Evolutionary conservation across 2,113 vertebrate species (phyloP).

Genomic region (Barnardius zonarius): DNA sequence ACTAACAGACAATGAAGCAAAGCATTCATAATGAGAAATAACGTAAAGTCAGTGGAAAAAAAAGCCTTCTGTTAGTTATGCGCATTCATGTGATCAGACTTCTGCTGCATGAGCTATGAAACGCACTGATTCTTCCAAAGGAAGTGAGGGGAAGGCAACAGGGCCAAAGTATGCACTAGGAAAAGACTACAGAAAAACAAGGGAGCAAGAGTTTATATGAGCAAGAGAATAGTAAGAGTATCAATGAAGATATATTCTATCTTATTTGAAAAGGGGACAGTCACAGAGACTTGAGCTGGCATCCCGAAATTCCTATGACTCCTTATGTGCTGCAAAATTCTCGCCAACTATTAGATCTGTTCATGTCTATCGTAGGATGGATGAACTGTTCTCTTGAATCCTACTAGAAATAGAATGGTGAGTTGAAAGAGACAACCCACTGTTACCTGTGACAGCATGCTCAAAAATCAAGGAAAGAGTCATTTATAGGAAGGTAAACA

Average conservation of each 20-base stretch:
- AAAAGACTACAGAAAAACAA: background rate
- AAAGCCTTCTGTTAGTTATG: background rate
- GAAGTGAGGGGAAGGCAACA: background rate
- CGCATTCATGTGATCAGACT: background rate
- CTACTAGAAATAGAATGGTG: background rate
- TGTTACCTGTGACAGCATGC: background rate
- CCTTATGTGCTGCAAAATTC: background rate
- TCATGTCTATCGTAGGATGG: background rate
- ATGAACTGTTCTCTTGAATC: background rate
- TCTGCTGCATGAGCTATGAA: background rate
- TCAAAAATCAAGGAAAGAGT: background rate
- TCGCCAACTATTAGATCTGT: background rate
- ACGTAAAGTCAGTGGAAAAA: background rate
- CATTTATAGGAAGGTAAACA: background rate
- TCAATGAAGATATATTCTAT: background rate
- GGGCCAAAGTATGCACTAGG: background rate
- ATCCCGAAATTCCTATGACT: background rate
- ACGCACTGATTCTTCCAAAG: background rate
- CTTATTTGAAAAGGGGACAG: background rate
- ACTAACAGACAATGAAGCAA: background rate
- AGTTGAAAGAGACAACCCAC: background rate
- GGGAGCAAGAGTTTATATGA: background rate
- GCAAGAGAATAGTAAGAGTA: background rate
- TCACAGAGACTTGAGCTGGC: background rate
- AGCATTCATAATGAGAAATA: background rate